phyloP scores from a whole-genome alignment of 2,113 vertebrate species.

The Chaetorhynchus papuensis region DNA sequence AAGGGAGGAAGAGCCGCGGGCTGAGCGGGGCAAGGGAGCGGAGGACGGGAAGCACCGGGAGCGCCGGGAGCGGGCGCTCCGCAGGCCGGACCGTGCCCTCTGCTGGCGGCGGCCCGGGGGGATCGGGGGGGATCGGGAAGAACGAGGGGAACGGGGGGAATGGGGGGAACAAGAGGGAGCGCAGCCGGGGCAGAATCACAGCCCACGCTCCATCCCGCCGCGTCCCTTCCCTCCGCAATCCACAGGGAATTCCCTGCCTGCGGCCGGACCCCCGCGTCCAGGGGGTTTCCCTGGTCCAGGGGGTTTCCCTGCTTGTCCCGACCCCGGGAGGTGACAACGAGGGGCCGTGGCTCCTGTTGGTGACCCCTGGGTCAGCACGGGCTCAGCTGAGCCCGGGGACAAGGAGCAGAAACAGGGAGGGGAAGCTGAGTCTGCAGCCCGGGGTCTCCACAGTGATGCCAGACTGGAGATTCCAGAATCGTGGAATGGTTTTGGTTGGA shows the following conservation, averaged over 20 bases:
- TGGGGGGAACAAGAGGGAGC: neutral
- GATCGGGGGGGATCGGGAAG: neutral
- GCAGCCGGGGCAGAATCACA: neutral
- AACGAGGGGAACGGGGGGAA: neutral
- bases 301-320: neutral
- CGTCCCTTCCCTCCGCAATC: fast-evolving
- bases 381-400: fast-evolving
- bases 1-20: neutral
- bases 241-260: neutral
- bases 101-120: slow-evolving; percentile 32
- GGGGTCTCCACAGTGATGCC: neutral
- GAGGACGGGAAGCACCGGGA: neutral
- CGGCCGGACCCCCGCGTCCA: fast-evolving
- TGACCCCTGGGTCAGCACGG: fast-evolving
- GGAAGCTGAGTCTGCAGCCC: neutral
- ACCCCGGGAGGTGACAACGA: fast-evolving
- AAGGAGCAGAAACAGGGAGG: neutral
- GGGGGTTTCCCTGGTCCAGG: fast-evolving
- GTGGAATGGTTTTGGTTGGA: neutral
- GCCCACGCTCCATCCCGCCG: fast-evolving
- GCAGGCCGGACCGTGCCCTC: slow-evolving; percentile 42
- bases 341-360: neutral
- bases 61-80: neutral
- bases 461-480: neutral
- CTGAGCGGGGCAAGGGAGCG: neutral